phyloP scores from a whole-genome alignment of 2,888 invertebrate genomes.

The Dasypolia templi region DNA sequence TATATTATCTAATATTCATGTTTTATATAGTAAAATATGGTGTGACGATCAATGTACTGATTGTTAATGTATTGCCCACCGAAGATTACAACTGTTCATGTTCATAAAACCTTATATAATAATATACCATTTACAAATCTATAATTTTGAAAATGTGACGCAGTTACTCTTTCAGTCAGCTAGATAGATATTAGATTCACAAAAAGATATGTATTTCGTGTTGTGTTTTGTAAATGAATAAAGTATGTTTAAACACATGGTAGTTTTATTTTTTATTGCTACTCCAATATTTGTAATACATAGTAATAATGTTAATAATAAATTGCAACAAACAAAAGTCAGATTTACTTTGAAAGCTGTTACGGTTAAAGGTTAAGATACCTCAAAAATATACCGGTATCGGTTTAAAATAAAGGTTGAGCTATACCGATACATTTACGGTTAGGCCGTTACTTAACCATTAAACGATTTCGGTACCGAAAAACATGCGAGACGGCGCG shows the following conservation, averaged over 20 bases:
- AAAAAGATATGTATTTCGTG: constrained; percentile 28
- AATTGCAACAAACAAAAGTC: too few species aligned
- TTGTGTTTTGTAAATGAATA: constrained; percentile 42
- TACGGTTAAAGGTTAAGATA: too few species aligned
- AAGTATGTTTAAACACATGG: constrained; percentile 23
- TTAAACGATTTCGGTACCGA: too few species aligned
- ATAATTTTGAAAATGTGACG: constrained; percentile 22
- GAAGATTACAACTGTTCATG: constrained; percentile 33
- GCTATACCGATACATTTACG: too few species aligned
- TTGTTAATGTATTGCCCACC: constrained; percentile 44
- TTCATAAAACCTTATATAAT: neutral
- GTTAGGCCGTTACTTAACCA: too few species aligned
- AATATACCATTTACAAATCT: constrained; percentile 5
- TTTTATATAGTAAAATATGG: constrained; percentile 34
- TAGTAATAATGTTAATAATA: neutral
- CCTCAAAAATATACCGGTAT: too few species aligned
- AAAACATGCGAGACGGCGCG: too few species aligned
- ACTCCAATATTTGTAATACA: neutral
- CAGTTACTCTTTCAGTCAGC: constrained; percentile 50
- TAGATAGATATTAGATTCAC: constrained; percentile 55
- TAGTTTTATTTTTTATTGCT: neutral
- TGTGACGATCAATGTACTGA: constrained; percentile 24
- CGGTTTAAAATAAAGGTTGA: too few species aligned
- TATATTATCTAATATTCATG: constrained; percentile 21
- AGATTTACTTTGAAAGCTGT: too few species aligned